A percentile compares a stretch with the other conserved stretches of the same genome.
Conservation (phyloP, 2,797 vertebrate genomes). For the Pelodytes ibericus region DNA sequence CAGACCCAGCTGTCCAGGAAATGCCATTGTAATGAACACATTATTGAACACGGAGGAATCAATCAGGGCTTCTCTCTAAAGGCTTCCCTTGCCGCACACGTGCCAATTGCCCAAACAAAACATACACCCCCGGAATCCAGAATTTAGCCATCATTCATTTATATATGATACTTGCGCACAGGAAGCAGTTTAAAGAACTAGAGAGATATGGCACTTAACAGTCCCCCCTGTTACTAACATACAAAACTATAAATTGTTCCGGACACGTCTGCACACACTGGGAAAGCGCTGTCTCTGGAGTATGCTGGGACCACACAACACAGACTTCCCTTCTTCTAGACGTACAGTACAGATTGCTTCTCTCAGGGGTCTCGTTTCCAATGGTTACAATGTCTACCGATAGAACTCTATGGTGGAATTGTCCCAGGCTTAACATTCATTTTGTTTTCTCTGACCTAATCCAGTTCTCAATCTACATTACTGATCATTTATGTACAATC, state of each 20-base stretch:
- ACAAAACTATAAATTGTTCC: conserved; percentile 3
- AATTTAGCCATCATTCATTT: conserved; percentile 24
- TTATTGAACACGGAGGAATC: conserved; percentile 64
- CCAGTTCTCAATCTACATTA: too few relatives aligned
- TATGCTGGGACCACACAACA: conserved; percentile 2
- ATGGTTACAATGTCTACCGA: too few relatives aligned
- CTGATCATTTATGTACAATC: too few relatives aligned
- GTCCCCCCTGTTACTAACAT: not conserved
- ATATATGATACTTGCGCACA: not conserved
- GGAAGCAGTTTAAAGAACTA: not conserved
- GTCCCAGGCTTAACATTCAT: too few relatives aligned
- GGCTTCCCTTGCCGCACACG: conserved; percentile 58
- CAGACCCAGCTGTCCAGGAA: conserved; percentile 75
- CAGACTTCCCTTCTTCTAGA: too few relatives aligned
- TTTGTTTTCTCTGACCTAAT: too few relatives aligned
- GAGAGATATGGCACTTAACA: not conserved
- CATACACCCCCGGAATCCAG: conserved; percentile 27
- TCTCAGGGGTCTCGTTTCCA: too few relatives aligned
- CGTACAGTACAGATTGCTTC: too few relatives aligned
- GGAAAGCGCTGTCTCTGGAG: not conserved
- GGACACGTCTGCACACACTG: not conserved
- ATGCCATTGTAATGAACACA: conserved; percentile 72
- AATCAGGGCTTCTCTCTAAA: conserved; percentile 59
- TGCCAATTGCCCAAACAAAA: conserved; percentile 51
- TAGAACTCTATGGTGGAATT: too few relatives aligned